Conservation (phyloP, 1,140 invertebrate species). For the Oreohelix idahoensis region DNA sequence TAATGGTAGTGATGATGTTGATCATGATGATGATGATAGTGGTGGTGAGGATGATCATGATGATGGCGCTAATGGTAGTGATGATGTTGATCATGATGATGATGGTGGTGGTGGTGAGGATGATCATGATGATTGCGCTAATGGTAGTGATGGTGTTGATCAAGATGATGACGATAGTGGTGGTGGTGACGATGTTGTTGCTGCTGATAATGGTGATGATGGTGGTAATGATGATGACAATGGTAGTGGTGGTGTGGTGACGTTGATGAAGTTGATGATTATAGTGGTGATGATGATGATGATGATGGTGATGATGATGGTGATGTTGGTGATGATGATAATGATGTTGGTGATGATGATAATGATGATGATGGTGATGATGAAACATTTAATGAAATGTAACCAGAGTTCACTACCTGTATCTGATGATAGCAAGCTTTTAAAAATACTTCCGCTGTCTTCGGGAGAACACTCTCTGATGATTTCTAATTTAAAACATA, state of each 20-base stretch:
- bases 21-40: no score
- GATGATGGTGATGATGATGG: slow-evolving; percentile 28
- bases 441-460: no score
- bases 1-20: no score
- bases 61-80: neutral
- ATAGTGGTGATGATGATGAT: slow-evolving; percentile 19
- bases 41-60: no score
- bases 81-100: neutral
- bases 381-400: no score
- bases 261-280: neutral
- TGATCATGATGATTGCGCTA: neutral
- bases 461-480: no score
- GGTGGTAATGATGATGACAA: neutral
- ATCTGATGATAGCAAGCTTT: no score
- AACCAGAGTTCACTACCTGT: no score
- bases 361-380: no score
- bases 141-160: neutral
- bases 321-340: neutral
- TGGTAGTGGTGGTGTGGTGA: neutral
- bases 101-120: neutral
- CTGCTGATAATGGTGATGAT: neutral
- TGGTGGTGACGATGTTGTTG: slow-evolving; percentile 3
- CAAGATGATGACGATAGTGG: slow-evolving; percentile 20
- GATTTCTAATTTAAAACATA: no score
- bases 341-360: no score